Base-by-base conservation (phyloP, 2,113 vertebrate genomes). In the Carettochelys insculpta region DNA sequence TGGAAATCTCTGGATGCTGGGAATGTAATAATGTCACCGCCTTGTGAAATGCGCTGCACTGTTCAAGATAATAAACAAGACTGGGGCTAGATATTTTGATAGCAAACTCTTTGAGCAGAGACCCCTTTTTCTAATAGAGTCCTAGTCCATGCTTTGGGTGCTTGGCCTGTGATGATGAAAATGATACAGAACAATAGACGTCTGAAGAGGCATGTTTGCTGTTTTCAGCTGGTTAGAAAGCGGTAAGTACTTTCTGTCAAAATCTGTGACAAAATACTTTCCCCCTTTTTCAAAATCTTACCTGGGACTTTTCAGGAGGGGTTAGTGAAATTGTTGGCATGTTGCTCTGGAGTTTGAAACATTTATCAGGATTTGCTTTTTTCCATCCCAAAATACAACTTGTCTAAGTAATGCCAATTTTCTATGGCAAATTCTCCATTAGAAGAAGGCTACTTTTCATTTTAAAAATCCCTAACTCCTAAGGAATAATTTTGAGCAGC, bases 111-210 rank as follows among this genome's bases (percentile, higher is more conserved):
- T 65, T 71, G 71, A 77, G 58, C 22, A 77, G 51, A 80, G 29
- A 19, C 34, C 48, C 13, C 31, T 4, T 38, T 86, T 86, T 80
- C 82, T 77, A 9, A 24, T 85, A 77, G 82, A 38, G 77, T 86
- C 82, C 86, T 89, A 45, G 24, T 22, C 50, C 90, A 50, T 50
- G 29, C 29, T 0, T 0, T 20, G 34, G 19, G 61, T 17, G n/a
- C 19, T n/a, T 34, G 58, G 9, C 61, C 6, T 75, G 12, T 27
- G 11, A 22, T 11, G 22, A 75, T 75, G 24, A 8, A 43, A 73
- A 25, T 43, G 11, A 27, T 22, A 4, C 51, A 71, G 22, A 1
- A 14, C 75, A 82, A 41, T 0, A 0, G 12, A 25, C 3, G 24
- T 1, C 0, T 22, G 43, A 34, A 43, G 90, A 94, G 43, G 48